A percentile compares a stretch with the other conserved stretches of the same genome.
Evolutionary conservation across 2,888 invertebrate genomes (phyloP).

Genomic region (Tubulanus polymorphus): DNA sequence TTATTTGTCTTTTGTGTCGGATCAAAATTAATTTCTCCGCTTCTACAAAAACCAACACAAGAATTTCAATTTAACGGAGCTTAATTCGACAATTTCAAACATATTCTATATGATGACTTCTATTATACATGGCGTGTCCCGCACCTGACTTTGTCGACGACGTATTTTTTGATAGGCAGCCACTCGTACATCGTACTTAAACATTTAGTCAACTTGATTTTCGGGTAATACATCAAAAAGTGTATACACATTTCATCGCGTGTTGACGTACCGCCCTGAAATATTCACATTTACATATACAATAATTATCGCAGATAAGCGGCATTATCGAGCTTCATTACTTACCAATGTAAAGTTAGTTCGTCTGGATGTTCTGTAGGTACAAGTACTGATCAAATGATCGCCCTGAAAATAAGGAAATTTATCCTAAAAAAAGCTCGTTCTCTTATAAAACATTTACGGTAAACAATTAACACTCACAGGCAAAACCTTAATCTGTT

Average conservation of each 20-base stretch:
- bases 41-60: neutral
- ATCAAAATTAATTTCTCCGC: neutral
- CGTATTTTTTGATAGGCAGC: neutral
- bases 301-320: neutral
- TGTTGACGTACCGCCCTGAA: slow-evolving; percentile 32
- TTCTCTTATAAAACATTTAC: slow-evolving; percentile 7
- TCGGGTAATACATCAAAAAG: slow-evolving; percentile 30
- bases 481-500: slow-evolving; percentile 12
- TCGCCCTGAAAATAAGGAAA: slow-evolving; percentile 21
- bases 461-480: slow-evolving; percentile 5
- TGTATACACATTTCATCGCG: slow-evolving; percentile 34
- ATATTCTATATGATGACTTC: neutral
- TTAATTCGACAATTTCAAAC: too few species aligned
- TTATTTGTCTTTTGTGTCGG: neutral
- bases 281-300: neutral
- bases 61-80: neutral
- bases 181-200: slow-evolving; percentile 6
- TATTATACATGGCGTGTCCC: too few species aligned
- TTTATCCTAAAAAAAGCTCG: neutral
- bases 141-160: neutral
- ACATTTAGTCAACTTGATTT: slow-evolving; percentile 18
- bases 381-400: slow-evolving; percentile 22
- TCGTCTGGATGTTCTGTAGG: slow-evolving; percentile 19
- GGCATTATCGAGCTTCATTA: neutral
- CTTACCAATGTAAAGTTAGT: slow-evolving; percentile 22